Evolutionary conservation across 2,113 vertebrate species (phyloP), one percentile per base, ranked within the genome.

Genomic region (Todiramphus chloris): DNA sequence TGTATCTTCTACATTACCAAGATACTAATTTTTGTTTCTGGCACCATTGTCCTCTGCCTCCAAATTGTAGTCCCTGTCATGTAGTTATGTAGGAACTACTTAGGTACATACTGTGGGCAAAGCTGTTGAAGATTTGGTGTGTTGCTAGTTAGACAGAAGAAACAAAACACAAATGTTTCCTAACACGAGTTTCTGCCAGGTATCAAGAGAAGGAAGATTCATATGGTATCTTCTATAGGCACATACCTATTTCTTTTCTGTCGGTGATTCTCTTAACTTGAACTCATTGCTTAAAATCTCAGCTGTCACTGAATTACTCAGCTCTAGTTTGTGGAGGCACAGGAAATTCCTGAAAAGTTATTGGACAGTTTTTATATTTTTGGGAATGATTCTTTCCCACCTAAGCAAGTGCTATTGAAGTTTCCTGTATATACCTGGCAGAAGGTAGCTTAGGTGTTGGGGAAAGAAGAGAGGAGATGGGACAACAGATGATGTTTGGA

Each of bases 131-230:
- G 7, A 5, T 64, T n/a, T 11, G 7, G 11, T 2, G 3, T 2
- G 5, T 50, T 77, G 23, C 53, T 77, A 46, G 24, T 69, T 78
- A 66, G 64, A 15, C 18, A 50, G 31, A 81, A 84, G 25, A 75
- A 63, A 68, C 5, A 4, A 0, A 19, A 28, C 17, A 70, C 27
- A 72, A 51, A 58, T 0, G 0, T 53, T 90, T 67, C 31, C 53
- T 89, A 43, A 27, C 23, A 37, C 12, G 64, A 33, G 46, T 41
- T 86, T 83, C 73, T 94, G 68, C 18, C 46, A 66, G 31, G 4
- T 75, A 23, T 58, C 24, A 69, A 53, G 46, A 74, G 44, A 48
- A 51, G 66, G 53, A 78, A 66, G 55, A 67, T 13, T 69, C 11
- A 7, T 2, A 1, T 48, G 23, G 10, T 84, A 3, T 44, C n/a